Conservation (phyloP, 2,888 invertebrate genomes). For the Cheilosia scutellata region DNA sequence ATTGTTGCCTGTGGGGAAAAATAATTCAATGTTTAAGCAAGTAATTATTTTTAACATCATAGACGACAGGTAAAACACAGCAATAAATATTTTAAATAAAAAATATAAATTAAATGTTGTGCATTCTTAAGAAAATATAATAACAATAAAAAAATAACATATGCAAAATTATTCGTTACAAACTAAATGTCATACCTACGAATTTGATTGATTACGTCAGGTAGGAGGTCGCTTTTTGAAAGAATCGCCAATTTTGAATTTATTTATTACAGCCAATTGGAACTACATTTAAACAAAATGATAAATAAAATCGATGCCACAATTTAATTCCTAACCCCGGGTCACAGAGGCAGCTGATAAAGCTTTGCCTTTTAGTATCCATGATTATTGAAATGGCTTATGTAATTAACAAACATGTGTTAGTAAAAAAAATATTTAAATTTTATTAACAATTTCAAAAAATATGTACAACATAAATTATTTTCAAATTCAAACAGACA, state of each 20-base stretch:
- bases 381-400: slow-evolving; percentile 14
- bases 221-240: slow-evolving; percentile 31
- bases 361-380: slow-evolving; percentile 23
- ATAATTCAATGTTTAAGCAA: slow-evolving; percentile 3
- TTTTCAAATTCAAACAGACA: slow-evolving; percentile 31
- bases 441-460: slow-evolving; percentile 64
- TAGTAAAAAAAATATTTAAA: slow-evolving; percentile 35
- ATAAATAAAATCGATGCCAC: slow-evolving; percentile 37
- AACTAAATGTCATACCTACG: slow-evolving; percentile 55
- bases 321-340: slow-evolving; percentile 13
- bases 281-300: slow-evolving; percentile 58
- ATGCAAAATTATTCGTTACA: slow-evolving; percentile 6
- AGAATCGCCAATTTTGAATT: slow-evolving; percentile 34
- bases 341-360: not conserved
- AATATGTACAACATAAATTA: slow-evolving; percentile 36
- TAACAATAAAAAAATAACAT: slow-evolving; percentile 1
- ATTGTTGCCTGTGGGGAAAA: slow-evolving; percentile 65
- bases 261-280: slow-evolving; percentile 56
- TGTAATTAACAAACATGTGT: slow-evolving; percentile 32
- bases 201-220: slow-evolving; percentile 20
- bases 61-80: not conserved
- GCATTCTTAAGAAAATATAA: slow-evolving; percentile 26
- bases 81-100: not conserved
- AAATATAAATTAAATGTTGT: slow-evolving; percentile 23
- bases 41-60: not conserved